phyloP scores from a whole-genome alignment of 2,888 invertebrate species.

The Troides helena region DNA sequence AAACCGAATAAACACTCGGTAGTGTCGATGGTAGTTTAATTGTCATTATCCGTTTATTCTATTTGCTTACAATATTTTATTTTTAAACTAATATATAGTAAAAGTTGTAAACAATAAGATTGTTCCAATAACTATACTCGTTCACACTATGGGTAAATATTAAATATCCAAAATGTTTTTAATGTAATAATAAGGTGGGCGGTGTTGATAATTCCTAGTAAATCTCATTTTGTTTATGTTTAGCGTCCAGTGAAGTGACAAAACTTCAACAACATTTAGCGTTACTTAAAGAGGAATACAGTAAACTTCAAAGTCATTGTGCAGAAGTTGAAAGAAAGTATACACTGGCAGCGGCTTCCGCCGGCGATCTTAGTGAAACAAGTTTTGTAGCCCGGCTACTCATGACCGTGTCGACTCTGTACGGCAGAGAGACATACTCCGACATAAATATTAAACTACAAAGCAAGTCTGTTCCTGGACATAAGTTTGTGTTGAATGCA shows the following conservation, averaged over 20 bases:
- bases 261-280: conserved; percentile 91
- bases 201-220: conserved; percentile 53
- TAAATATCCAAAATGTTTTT: conserved; percentile 37
- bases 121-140: conserved; percentile 38
- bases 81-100: conserved; percentile 43
- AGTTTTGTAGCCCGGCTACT: conserved; percentile 92
- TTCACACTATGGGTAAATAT: conserved; percentile 69
- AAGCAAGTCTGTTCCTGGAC: conserved; percentile 87
- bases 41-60: conserved; percentile 50
- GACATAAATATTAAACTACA: conserved; percentile 89
- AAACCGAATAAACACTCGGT: background rate
- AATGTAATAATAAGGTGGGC: conserved; percentile 52
- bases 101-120: conserved; percentile 45
- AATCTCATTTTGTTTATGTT: conserved; percentile 41
- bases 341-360: conserved; percentile 86
- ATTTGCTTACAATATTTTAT: conserved; percentile 41
- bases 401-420: conserved; percentile 89
- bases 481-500: conserved; percentile 93
- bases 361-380: conserved; percentile 83
- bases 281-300: conserved; percentile 93
- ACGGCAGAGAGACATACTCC: conserved; percentile 89
- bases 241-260: conserved; percentile 81
- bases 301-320: conserved; percentile 90
- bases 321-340: conserved; percentile 92
- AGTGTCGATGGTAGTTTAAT: conserved; percentile 32